A percentile compares a stretch with the other conserved stretches of the same genome.
phyloP scores from a whole-genome alignment of 2,797 vertebrate species.

The Mastacembelus armatus region DNA sequence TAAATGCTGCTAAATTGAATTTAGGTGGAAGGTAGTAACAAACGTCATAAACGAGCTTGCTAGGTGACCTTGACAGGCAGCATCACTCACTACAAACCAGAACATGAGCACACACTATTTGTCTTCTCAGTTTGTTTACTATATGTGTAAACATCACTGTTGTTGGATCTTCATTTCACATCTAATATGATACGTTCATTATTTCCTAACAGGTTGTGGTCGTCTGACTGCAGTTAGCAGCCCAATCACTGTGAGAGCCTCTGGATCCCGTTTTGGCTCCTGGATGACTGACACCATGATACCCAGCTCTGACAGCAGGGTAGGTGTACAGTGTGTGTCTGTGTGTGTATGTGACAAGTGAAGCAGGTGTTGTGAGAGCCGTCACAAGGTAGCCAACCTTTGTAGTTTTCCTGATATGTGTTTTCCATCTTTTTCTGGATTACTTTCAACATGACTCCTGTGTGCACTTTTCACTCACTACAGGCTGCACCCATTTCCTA shows the following conservation, averaged over 20 bases:
- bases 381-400: background rate
- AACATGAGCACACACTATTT: background rate
- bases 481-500: conserved; percentile 31
- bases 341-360: conserved; percentile 10
- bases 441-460: conserved; percentile 29
- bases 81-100: background rate
- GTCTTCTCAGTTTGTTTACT: background rate
- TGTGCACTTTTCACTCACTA: conserved; percentile 33
- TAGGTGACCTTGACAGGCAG: conserved; percentile 5
- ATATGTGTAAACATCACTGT: background rate
- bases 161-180: background rate
- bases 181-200: background rate
- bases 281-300: conserved; percentile 98
- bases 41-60: conserved; percentile 17
- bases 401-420: conserved; percentile 15
- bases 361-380: conserved; percentile 18
- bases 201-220: conserved; percentile 87
- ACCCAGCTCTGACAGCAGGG: conserved; percentile 91
- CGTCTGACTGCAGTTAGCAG: conserved; percentile 91
- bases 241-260: conserved; percentile 92
- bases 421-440: conserved; percentile 20
- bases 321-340: conserved; percentile 71
- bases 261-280: conserved; percentile 94
- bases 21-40: background rate
- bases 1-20: conserved; percentile 2